A percentile compares a stretch with the other conserved stretches of the same genome.
These are phyloP conservation scores for Pygoscelis antarcticus DNA, from an alignment of 2,113 vertebrate genomes.

Conservation along the genomic window DNA sequence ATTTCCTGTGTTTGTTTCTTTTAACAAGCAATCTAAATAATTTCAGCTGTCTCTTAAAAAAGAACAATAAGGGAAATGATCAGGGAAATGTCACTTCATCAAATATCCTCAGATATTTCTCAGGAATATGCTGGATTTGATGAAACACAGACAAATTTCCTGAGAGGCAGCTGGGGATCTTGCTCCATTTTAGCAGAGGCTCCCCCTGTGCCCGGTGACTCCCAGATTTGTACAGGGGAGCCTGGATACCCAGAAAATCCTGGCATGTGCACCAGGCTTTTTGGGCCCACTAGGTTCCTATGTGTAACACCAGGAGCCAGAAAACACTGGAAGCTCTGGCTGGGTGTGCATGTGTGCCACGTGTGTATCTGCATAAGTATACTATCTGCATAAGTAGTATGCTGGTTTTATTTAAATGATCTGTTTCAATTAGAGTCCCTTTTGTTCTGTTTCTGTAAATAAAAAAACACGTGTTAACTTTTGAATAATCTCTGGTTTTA, in stretches of 20 bases:
- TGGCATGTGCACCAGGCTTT: neutral
- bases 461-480: constrained; percentile 5
- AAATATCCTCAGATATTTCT: constrained; percentile 4
- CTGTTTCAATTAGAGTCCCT: neutral
- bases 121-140: neutral
- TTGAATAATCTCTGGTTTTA: constrained; percentile 26
- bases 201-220: neutral
- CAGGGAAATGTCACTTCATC: constrained; percentile 35
- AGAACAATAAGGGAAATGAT: constrained; percentile 39
- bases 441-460: constrained; percentile 46
- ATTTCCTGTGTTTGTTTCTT: constrained; percentile 66
- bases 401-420: constrained; percentile 9
- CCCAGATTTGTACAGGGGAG: neutral
- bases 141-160: neutral
- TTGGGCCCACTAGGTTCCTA: neutral
- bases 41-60: constrained; percentile 38
- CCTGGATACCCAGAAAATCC: neutral
- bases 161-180: neutral
- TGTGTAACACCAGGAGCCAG: neutral
- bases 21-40: constrained; percentile 53
- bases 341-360: neutral
- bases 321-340: neutral
- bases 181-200: neutral
- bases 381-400: neutral
- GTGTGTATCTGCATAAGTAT: neutral